phyloP scores from a whole-genome alignment of 2,797 vertebrate genomes.

The Acanthopagrus latus region DNA sequence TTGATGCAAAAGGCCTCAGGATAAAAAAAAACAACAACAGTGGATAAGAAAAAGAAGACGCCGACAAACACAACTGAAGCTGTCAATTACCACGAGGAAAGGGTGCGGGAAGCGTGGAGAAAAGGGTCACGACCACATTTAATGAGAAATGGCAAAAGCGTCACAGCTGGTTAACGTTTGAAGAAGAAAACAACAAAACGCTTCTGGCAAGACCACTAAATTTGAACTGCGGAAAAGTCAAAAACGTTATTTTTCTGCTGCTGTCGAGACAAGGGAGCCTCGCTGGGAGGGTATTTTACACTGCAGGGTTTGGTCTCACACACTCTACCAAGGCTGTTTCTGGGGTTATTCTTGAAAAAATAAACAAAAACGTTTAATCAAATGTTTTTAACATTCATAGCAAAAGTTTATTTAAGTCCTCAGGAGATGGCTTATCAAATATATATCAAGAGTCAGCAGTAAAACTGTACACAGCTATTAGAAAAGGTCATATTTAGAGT shows the following conservation, averaged over 20 bases:
- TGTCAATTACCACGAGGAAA: constrained; percentile 46
- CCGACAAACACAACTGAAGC: constrained; percentile 40
- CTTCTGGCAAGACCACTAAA: constrained; percentile 33
- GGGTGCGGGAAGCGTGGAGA: constrained; percentile 33
- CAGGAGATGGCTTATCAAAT: neutral
- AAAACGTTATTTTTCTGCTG: constrained; percentile 29
- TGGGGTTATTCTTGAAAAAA: neutral
- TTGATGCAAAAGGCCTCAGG: constrained; percentile 38
- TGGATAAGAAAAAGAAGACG: constrained; percentile 30
- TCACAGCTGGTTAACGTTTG: constrained; percentile 53
- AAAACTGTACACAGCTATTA: neutral
- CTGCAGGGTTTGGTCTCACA: constrained; percentile 2
- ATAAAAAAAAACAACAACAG: constrained; percentile 4
- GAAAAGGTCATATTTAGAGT: neutral
- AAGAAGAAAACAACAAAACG: constrained; percentile 47
- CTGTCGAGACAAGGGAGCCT: constrained; percentile 4
- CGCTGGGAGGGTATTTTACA: neutral
- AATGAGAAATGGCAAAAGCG: constrained; percentile 66
- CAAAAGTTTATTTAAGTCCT: neutral
- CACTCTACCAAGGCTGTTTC: neutral
- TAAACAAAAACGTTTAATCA: too few species aligned
- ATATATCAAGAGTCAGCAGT: neutral
- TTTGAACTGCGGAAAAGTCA: constrained; percentile 31
- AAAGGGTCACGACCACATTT: constrained; percentile 57
- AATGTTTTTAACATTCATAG: neutral